phyloP scores from a whole-genome alignment of 2,888 invertebrate genomes.

The Oscheius myriophilus region DNA sequence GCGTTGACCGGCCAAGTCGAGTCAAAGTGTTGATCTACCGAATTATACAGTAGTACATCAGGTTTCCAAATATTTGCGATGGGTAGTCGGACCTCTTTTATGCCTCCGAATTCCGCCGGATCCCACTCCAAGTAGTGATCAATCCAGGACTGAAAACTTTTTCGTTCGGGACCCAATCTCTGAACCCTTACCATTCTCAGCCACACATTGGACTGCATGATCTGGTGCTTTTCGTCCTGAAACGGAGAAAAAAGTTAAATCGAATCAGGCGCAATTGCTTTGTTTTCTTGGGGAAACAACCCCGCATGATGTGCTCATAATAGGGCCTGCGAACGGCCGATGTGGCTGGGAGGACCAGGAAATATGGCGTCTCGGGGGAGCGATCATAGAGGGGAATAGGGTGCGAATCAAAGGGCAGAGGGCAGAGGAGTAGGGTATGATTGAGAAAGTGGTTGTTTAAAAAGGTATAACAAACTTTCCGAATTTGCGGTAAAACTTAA shows the following conservation, averaged over 20 bases:
- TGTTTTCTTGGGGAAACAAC: background rate
- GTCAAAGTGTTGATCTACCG: constrained; percentile 74
- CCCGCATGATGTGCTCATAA: constrained; percentile 3
- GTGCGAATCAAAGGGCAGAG: too few species aligned
- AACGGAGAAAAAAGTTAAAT: constrained; percentile 71
- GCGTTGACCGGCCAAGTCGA: constrained; percentile 74
- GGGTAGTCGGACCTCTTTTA: constrained; percentile 83
- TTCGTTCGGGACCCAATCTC: background rate
- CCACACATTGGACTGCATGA: constrained; percentile 97
- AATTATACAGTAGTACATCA: constrained; percentile 99
- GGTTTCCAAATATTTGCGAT: constrained; percentile 97
- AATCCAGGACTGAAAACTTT: constrained; percentile 89
- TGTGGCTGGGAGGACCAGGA: constrained; percentile 21
- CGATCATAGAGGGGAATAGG: too few species aligned
- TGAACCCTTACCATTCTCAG: constrained; percentile 84
- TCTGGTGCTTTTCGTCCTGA: constrained; percentile 99
- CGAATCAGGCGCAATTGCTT: background rate
- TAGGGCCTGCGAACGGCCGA: constrained; percentile 17
- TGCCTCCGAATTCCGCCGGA: constrained; percentile 79
- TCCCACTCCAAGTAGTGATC: constrained; percentile 98
- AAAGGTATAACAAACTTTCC: too few species aligned
- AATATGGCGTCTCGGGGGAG: constrained; percentile 22
- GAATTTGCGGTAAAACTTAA: too few species aligned
- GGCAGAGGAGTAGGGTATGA: too few species aligned
- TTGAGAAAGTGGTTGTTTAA: too few species aligned